Evolutionary conservation across 2,888 invertebrate genomes (phyloP).

Genomic region (Phasia obesa): DNA sequence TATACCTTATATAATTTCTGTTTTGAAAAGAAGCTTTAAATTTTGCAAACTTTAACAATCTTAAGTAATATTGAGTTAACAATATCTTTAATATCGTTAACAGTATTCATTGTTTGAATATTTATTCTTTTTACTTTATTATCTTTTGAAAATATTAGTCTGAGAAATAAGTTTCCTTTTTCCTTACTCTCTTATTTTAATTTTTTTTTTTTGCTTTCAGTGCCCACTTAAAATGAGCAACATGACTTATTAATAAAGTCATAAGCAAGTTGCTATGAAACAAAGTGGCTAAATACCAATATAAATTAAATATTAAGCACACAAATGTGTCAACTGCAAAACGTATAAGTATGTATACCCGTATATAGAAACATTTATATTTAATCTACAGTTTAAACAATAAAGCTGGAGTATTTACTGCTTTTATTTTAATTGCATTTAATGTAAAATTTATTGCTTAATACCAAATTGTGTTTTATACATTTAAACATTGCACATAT

Average conservation of each 20-base stretch:
- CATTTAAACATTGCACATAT: not conserved
- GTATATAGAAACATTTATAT: not conserved
- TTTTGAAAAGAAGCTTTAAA: no score
- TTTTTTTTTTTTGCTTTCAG: conserved; percentile 48
- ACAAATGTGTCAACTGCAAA: not conserved
- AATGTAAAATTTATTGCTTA: conserved; percentile 66
- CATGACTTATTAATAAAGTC: conserved; percentile 61
- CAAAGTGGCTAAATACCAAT: conserved; percentile 22
- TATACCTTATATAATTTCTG: no score
- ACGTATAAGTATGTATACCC: not conserved
- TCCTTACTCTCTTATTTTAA: not conserved
- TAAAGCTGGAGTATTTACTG: conserved; percentile 2
- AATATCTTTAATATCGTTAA: no score
- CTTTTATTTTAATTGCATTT: conserved; percentile 65
- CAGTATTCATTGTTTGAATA: no score
- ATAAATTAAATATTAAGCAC: conserved; percentile 19
- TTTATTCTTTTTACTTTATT: no score
- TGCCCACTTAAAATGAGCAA: conserved; percentile 49
- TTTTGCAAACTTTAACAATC: no score
- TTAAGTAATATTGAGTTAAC: no score
- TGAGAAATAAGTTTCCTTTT: no score
- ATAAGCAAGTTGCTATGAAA: conserved; percentile 41
- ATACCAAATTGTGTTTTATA: conserved; percentile 52
- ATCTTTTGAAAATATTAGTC: no score
- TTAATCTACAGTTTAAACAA: conserved; percentile 3